Evolutionary conservation across 2,113 vertebrate species (phyloP).

Genomic region (Triplophysa dalaica): DNA sequence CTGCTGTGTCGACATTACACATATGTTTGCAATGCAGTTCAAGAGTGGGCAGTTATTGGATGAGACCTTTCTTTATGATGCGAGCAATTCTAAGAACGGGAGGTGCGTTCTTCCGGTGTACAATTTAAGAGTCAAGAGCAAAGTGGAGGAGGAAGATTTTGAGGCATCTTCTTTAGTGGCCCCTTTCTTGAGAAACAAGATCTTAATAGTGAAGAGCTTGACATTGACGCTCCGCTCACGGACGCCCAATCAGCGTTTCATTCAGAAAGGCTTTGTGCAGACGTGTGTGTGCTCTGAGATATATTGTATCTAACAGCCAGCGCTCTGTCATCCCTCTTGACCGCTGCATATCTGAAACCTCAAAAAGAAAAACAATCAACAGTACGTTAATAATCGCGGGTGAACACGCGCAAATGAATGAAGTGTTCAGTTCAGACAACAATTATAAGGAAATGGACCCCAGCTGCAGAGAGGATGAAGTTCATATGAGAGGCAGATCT

Average conservation of each 20-base stretch:
- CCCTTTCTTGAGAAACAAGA: neutral
- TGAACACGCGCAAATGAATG: conserved; percentile 8
- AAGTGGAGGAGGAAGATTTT: neutral
- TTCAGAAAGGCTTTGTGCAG: neutral
- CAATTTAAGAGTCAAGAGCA: conserved; percentile 1
- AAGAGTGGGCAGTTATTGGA: conserved; percentile 9
- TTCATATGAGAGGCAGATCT: conserved; percentile 25
- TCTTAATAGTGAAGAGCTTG: neutral
- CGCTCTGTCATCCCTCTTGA: neutral
- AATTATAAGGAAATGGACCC: conserved; percentile 42
- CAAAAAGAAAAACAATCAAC: conserved; percentile 25
- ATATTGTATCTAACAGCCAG: neutral
- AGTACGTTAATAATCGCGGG: conserved; percentile 17
- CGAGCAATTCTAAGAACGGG: neutral
- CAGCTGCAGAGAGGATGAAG: conserved; percentile 50
- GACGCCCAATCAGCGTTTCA: conserved; percentile 16
- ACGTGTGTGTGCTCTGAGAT: neutral
- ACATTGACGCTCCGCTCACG: neutral
- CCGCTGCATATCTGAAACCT: neutral
- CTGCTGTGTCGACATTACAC: neutral
- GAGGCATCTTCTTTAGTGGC: neutral
- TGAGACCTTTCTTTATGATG: conserved; percentile 13
- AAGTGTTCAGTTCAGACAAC: conserved; percentile 40
- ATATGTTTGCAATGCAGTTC: neutral
- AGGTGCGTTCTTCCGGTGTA: neutral